Evolutionary conservation across 2,113 vertebrate genomes (phyloP), one percentile per base, ranked within the genome.

Genomic region (Silurus meridionalis): DNA sequence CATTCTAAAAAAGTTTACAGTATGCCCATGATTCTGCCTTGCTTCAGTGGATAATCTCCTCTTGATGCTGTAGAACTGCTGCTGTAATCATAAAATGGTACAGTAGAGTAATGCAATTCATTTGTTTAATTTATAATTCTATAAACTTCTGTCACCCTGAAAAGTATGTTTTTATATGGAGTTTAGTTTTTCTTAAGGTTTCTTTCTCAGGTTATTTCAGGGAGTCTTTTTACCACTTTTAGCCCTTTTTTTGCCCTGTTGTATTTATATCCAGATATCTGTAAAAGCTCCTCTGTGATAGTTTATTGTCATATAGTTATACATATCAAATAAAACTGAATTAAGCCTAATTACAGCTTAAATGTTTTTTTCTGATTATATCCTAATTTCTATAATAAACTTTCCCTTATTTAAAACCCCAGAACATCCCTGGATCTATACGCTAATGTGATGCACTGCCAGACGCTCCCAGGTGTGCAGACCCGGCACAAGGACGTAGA

Each of bases 381-480:
- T 25, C 48, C 9, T 0, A 14, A 19, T 63, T 77, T 28, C 8
- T 4, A 86, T 37, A 14, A 52, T 13, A 13, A 61, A 23, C 37
- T 71, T 72, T 66, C 28, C 13, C 64, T 48, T 85, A 8, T 52
- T 82, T 25, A 9, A 67, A 82, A 72, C 58, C 63, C 63, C 69
- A 97, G 96, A 77, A 97, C 96, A 28, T 94, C 91, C 83, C 91
- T 97, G 89, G 96, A 97, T 75, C 94, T 97, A 19, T 97, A 95
- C 15, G 96, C 96, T 87, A 97, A 97, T 0, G 93, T 97, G 71
- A 95, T 97, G 89, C 96, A 96, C 92, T 96, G 96, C 89, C 94
- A 94, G 93, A 96, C 95, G 84, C 90, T 97, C 50, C 94, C 95
- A 0, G 96, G 96, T 0, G 95, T 96, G 72, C 94, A 93, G 82